Conservation (phyloP, 2,113 vertebrate genomes). For the Pluvianellus socialis region DNA sequence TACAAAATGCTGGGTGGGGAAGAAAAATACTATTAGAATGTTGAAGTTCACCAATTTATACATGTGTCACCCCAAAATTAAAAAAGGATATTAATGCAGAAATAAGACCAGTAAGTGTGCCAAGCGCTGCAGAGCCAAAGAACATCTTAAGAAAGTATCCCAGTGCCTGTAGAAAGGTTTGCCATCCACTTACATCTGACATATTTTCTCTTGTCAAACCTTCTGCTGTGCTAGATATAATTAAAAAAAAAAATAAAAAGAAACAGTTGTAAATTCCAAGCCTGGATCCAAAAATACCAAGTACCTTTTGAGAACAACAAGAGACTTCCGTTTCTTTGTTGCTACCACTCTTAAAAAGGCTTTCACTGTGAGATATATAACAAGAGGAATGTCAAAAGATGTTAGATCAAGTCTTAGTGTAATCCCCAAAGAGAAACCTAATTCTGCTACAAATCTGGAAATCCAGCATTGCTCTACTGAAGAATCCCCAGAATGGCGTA, state of each 20-base stretch:
- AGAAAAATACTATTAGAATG: background rate
- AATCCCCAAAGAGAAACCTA: constrained; percentile 46
- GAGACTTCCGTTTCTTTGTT: constrained; percentile 32
- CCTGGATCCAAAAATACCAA: constrained; percentile 6
- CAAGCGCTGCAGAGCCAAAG: constrained; percentile 95
- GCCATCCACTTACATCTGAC: constrained; percentile 89
- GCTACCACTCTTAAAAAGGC: constrained; percentile 59
- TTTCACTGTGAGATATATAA: constrained; percentile 47
- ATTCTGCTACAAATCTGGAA: constrained; percentile 17
- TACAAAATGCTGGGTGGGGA: background rate
- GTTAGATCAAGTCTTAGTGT: constrained; percentile 41
- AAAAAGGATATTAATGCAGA: constrained; percentile 95
- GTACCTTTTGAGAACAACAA: constrained; percentile 7
- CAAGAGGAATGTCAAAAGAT: constrained; percentile 49
- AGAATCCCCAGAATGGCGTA: background rate
- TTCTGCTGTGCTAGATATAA: constrained; percentile 89
- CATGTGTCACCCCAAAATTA: background rate
- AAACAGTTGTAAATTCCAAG: constrained; percentile 32
- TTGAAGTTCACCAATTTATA: background rate
- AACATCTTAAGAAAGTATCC: constrained; percentile 98
- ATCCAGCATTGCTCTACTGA: background rate
- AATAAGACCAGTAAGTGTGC: constrained; percentile 96
- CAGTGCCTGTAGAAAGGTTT: constrained; percentile 92
- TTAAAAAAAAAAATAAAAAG: constrained; percentile 23
- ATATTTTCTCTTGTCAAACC: constrained; percentile 89